These are phyloP conservation scores for Sesamia inferens DNA, from an alignment of 2,888 invertebrate genomes.

Conservation along the genomic window DNA sequence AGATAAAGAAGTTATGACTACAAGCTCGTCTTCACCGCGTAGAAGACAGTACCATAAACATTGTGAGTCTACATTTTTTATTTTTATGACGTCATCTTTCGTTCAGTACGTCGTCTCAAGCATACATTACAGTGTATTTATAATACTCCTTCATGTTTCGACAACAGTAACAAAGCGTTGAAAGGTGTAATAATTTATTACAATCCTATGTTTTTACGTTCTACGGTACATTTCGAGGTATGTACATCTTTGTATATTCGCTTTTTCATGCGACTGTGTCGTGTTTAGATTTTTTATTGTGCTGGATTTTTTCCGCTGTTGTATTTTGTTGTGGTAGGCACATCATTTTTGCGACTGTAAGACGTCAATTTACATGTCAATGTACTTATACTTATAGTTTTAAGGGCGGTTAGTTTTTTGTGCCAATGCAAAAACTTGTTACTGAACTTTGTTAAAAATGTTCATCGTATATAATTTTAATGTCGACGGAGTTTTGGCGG, in stretches of 20 bases:
- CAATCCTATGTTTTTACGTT: constrained; percentile 34
- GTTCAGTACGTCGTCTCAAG: constrained; percentile 3
- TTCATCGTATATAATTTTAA: too few species aligned
- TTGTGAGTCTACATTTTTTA: constrained; percentile 18
- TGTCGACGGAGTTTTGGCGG: too few species aligned
- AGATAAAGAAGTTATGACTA: constrained; percentile 18
- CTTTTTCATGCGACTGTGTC: constrained; percentile 31
- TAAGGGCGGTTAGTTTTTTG: too few species aligned
- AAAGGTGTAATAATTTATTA: constrained; percentile 59
- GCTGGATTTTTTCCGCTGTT: constrained; percentile 1
- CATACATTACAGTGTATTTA: constrained; percentile 28
- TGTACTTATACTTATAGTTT: too few species aligned
- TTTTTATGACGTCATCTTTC: constrained; percentile 36
- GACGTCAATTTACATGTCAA: too few species aligned
- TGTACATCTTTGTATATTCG: constrained; percentile 30
- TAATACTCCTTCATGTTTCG: constrained; percentile 20
- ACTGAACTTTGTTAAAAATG: too few species aligned
- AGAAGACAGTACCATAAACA: constrained; percentile 24
- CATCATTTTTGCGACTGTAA: too few species aligned
- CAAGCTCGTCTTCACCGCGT: constrained; percentile 11
- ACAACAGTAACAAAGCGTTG: constrained; percentile 47
- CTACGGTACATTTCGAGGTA: constrained; percentile 25
- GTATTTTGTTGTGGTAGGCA: too few species aligned
- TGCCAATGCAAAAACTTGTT: too few species aligned
- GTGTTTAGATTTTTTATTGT: constrained; percentile 9